A percentile compares a stretch with the other conserved stretches of the same genome.
phyloP scores from a whole-genome alignment of 2,888 invertebrate species.

The Micoletzkya japonica region DNA sequence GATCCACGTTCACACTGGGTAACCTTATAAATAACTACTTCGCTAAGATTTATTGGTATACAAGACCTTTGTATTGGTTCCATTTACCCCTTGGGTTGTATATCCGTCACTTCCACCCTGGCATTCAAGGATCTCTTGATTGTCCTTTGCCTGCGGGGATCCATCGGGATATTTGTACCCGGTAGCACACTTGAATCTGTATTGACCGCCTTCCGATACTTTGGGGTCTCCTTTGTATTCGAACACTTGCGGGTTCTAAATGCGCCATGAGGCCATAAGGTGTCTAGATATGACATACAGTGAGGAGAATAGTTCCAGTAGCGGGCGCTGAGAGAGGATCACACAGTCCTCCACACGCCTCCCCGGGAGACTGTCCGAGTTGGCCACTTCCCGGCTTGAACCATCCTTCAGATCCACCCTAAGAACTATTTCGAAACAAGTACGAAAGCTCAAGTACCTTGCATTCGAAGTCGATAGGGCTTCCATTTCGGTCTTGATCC shows the following conservation, averaged over 20 bases:
- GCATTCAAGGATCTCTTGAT: slow-evolving; percentile 10
- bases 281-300: not conserved
- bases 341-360: slow-evolving; percentile 16
- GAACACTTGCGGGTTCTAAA: slow-evolving; percentile 26
- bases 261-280: not conserved
- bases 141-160: slow-evolving; percentile 8
- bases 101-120: slow-evolving; percentile 11
- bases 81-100: not conserved
- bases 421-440: too few relatives aligned
- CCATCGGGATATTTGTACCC: slow-evolving; percentile 24
- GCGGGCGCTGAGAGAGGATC: slow-evolving; percentile 4
- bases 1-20: slow-evolving; percentile 9
- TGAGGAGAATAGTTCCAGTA: not conserved
- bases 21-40: not conserved
- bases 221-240: slow-evolving; percentile 15
- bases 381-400: slow-evolving; percentile 1
- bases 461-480: slow-evolving; percentile 5
- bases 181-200: slow-evolving; percentile 17
- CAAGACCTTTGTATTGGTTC: not conserved
- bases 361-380: not conserved
- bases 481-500: not conserved
- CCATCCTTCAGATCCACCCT: slow-evolving; percentile 25
- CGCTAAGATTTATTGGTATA: too few relatives aligned
- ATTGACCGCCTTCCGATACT: slow-evolving; percentile 11
- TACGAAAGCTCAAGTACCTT: slow-evolving; percentile 3